Evolutionary conservation across 1,140 invertebrate genomes (phyloP).

Genomic region (Danaus plexippus): DNA sequence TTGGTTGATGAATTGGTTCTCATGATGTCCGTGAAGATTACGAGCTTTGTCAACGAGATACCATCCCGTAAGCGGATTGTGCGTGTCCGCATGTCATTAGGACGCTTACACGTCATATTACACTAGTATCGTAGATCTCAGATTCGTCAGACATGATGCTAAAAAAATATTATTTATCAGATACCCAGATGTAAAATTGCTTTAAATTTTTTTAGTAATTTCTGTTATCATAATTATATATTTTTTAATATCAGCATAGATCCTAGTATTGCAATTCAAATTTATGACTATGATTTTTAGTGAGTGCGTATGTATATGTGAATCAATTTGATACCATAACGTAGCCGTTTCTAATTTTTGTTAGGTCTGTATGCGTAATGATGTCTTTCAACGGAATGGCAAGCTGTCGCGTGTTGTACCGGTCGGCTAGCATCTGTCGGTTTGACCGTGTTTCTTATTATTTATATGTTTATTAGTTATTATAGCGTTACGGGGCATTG

Average conservation of each 20-base stretch:
- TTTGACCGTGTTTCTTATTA: constrained; percentile 18
- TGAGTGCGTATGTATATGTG: too few species aligned
- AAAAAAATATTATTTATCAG: too few species aligned
- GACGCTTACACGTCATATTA: constrained; percentile 27
- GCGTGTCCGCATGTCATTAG: constrained; percentile 36
- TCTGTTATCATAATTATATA: too few species aligned
- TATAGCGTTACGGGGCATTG: too few species aligned
- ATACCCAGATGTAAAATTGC: too few species aligned
- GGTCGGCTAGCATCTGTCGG: constrained; percentile 40
- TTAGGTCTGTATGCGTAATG: constrained; percentile 22
- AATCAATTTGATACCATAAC: too few species aligned
- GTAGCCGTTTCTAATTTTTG: constrained; percentile 31
- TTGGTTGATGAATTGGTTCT: too few species aligned
- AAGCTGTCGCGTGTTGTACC: constrained; percentile 55
- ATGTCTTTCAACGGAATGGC: constrained; percentile 40
- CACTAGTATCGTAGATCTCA: background rate
- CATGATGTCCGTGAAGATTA: background rate
- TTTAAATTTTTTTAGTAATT: too few species aligned
- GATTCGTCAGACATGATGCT: too few species aligned
- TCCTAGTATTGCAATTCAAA: too few species aligned
- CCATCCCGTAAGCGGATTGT: constrained; percentile 24
- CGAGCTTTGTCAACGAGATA: constrained; percentile 13
- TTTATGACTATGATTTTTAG: too few species aligned
- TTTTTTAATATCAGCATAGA: too few species aligned
- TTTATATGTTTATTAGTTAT: constrained; percentile 6